Evolutionary conservation across 1,140 invertebrate species (phyloP), one percentile per base, ranked within the genome.

Genomic region (Nasonia giraulti): DNA sequence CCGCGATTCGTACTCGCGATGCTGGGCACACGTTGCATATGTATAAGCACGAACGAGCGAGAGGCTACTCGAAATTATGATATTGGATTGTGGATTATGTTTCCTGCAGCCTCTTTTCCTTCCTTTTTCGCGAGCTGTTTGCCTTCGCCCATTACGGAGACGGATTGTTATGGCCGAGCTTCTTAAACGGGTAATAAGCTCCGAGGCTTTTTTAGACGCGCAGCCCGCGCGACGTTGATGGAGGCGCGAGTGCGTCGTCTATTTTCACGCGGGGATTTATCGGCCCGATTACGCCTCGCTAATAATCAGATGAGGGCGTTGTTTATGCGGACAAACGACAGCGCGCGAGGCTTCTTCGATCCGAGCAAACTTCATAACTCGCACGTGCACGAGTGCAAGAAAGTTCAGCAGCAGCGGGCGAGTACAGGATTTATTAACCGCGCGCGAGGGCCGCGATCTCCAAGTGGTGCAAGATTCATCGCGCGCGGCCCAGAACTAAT

Each of bases 401-500:
- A 44, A 44, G 40, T 44, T 44, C 8, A 44, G 40, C 40, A 10
- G 47, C 8, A 10, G 14, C 12, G 68, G n/a, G 68, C 68, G n/a
- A 69, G 69, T 71, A 33, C n/a, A 50, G 40, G 44, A 77, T 78
- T 78, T 78, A 78, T 78, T 78, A 78, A 78, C 8, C 33, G 33
- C 12, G 3, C 33, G 33, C 12, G 11, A n/a, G 40, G 17, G 31
- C 20, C n/a, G n/a, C 27, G 40, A 47, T 77, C 12, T 75, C 27
- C 55, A 66, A 79, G 47, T 62, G 27, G 37, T 3, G 20, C 40
- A 76, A 76, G 74, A 76, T 76, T 76, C 74, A 76, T 76, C 44
- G 33, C 40, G 40, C 37, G 74, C 74, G 74, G 40, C 17, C 17
- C 33, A 50, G 50, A 78, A 78, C 76, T 78, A 78, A 78, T 78